Base-by-base conservation (phyloP, 2,113 vertebrate species). In the Pipa parva region DNA sequence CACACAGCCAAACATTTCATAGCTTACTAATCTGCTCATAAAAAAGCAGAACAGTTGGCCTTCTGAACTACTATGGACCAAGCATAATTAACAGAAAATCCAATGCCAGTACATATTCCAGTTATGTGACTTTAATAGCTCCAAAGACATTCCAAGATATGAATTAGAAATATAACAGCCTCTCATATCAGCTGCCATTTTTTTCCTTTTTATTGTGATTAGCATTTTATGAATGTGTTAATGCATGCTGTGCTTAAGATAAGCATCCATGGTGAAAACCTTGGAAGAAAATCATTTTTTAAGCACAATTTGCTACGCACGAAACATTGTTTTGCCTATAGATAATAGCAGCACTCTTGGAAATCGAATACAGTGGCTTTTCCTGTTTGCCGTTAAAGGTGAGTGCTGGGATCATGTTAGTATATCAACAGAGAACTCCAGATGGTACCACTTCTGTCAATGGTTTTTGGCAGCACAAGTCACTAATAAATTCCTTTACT, bases 401-500 rank as follows among this genome's bases (percentile, higher is more conserved):
- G 52, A 65, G 29, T 65, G 52, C 52, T 57, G 27, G 52, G 37
- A 65, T 57, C 13, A 52, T 48, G 36, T 57, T 65, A 57, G 63
- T 57, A 57, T 65, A 57, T 65, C 52, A 57, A 51, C 63, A 46
- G 52, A 57, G 46, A 37, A 48, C 63, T 57, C 63, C 63, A 65
- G 63, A 65, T 65, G 52, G 63, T 57, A 52, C 21, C 63, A 65
- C 52, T 65, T 65, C 63, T 65, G 52, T 48, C 37, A 37, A 65
- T 65, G 63, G 24, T 20, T 57, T 65, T 65, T 65, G 63, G 63
- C 63, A 65, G 27, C 8, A 57, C 29, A 56, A 65, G 56, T 52
- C 63, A 65, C 57, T 65, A 51, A 65, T 65, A 65, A 65, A 65
- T 65, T 27, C 63, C 52, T 57, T 65, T 65, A 57, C 25, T 65